phyloP scores from a whole-genome alignment of 2,888 invertebrate species.

The Melanchra persicariae region DNA sequence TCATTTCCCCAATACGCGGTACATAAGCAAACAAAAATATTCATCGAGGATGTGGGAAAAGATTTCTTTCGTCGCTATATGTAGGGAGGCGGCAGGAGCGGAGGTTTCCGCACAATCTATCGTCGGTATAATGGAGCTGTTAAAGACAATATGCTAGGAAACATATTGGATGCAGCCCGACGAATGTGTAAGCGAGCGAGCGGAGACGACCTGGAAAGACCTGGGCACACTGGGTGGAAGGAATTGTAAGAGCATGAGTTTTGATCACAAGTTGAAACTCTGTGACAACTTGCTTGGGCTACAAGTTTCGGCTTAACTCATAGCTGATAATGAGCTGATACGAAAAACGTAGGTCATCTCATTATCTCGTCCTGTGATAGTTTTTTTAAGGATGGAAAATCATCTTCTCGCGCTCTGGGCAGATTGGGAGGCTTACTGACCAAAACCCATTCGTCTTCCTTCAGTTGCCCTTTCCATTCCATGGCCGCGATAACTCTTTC shows the following conservation, averaged over 20 bases:
- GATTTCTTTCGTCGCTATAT: slow-evolving; percentile 71
- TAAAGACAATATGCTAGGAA: slow-evolving; percentile 90
- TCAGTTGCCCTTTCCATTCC: too few species aligned
- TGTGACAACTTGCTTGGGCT: not conserved
- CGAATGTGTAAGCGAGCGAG: slow-evolving; percentile 89
- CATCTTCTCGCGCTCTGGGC: too few species aligned
- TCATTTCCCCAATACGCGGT: slow-evolving; percentile 51
- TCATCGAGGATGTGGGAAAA: slow-evolving; percentile 74
- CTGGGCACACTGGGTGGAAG: slow-evolving; percentile 66
- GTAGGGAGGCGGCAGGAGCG: slow-evolving; percentile 60
- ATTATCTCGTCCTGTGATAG: not conserved
- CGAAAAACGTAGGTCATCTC: not conserved
- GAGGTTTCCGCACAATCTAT: slow-evolving; percentile 78
- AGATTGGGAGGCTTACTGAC: too few species aligned
- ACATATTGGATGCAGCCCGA: slow-evolving; percentile 90
- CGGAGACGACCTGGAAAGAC: slow-evolving; percentile 72
- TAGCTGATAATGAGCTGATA: too few species aligned
- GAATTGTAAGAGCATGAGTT: not conserved
- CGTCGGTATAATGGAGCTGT: slow-evolving; percentile 89
- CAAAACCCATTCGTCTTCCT: too few species aligned
- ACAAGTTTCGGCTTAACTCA: too few species aligned
- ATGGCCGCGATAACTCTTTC: too few species aligned
- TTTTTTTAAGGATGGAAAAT: too few species aligned
- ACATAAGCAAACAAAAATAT: slow-evolving; percentile 79
- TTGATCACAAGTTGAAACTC: too few species aligned